phyloP scores from a whole-genome alignment of 2,797 vertebrate genomes.

The Stomatorhinus walkeri region DNA sequence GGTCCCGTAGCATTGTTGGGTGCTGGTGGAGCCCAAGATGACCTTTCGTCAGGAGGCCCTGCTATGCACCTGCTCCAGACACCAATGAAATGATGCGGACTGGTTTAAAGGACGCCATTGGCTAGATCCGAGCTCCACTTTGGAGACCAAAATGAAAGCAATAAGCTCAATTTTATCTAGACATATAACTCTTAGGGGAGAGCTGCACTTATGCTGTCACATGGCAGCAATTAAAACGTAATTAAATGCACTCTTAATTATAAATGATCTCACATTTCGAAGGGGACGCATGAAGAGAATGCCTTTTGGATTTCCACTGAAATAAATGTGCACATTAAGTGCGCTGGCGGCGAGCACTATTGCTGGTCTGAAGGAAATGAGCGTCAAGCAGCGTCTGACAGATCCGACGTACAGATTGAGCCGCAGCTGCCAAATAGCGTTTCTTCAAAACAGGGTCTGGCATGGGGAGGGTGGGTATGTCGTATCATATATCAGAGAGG shows the following conservation, averaged over 20 bases:
- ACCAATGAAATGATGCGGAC: not conserved
- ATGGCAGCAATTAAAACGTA: not conserved
- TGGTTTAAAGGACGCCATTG: not conserved
- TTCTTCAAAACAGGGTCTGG: conserved; percentile 19
- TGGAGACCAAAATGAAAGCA: not conserved
- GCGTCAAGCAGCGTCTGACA: conserved; percentile 25
- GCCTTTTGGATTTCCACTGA: not conserved
- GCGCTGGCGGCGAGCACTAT: not conserved
- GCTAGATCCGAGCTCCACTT: not conserved
- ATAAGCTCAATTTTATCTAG: not conserved
- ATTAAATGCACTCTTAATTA: conserved; percentile 8
- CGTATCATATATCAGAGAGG: conserved; percentile 8
- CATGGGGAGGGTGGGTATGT: not conserved
- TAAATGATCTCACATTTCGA: conserved; percentile 22
- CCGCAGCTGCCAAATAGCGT: conserved; percentile 17
- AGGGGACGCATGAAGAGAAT: conserved; percentile 22
- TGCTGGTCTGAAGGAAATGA: conserved; percentile 19
- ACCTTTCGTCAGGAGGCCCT: not conserved
- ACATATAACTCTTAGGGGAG: not conserved
- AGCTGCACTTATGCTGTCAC: not conserved
- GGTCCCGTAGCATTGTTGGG: not conserved
- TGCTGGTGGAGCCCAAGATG: not conserved
- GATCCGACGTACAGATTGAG: conserved; percentile 16
- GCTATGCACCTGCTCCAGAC: not conserved
- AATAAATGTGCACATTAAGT: conserved; percentile 22